Percentiles rank a stretch among this genome's conserved stretches.
phyloP scores from a whole-genome alignment of 2,888 invertebrate species.

The Lycocerus yunnanus region DNA sequence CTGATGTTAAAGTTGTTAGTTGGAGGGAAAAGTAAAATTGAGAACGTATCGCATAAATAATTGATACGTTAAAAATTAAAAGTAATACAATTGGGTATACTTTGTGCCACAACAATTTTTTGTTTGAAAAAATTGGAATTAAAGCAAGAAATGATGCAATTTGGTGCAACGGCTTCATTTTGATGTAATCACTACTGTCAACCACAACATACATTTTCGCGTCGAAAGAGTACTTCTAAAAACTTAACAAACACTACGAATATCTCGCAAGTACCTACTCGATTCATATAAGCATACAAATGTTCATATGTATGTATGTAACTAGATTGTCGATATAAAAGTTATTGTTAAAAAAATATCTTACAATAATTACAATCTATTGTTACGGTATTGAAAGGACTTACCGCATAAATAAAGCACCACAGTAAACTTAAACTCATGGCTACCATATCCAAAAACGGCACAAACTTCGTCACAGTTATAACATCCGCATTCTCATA shows the following conservation, averaged over 20 bases:
- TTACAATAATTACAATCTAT: too few species aligned
- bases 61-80: not conserved
- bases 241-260: too few species aligned
- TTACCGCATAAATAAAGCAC: not conserved
- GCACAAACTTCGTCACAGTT: not conserved
- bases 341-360: too few species aligned
- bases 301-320: too few species aligned
- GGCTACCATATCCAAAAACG: not conserved
- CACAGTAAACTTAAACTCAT: not conserved
- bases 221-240: too few species aligned
- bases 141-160: not conserved
- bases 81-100: not conserved
- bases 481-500: not conserved
- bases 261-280: too few species aligned
- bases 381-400: not conserved
- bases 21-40: too few species aligned
- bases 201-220: too few species aligned
- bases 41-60: not conserved
- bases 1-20: too few species aligned
- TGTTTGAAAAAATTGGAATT: not conserved
- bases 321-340: too few species aligned
- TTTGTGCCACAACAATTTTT: not conserved
- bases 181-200: too few species aligned
- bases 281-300: too few species aligned
- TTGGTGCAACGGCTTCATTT: not conserved